Conservation (phyloP, 2,888 invertebrate genomes). For the Eilema sororculum region DNA sequence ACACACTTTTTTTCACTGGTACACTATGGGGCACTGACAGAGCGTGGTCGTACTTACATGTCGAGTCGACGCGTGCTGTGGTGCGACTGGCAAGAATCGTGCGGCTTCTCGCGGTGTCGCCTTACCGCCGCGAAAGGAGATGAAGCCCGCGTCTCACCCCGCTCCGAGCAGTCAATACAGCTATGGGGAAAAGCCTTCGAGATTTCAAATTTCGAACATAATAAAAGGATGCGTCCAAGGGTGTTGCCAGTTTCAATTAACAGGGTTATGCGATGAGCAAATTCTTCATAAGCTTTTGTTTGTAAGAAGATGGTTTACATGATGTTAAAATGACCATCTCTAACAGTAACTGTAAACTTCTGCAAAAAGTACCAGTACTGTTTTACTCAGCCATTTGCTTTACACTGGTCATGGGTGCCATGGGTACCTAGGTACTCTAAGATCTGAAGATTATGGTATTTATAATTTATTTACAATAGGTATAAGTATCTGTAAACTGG, state of each 20-base stretch:
- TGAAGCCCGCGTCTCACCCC: conserved; percentile 70
- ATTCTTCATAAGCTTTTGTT: conserved; percentile 15
- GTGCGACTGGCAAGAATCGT: conserved; percentile 82
- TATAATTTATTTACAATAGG: too few species aligned
- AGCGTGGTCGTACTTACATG: conserved; percentile 82
- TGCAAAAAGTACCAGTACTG: background rate
- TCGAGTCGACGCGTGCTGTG: conserved; percentile 87
- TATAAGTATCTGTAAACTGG: too few species aligned
- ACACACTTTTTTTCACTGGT: conserved; percentile 70
- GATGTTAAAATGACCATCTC: background rate
- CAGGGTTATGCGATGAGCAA: conserved; percentile 33
- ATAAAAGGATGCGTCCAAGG: conserved; percentile 49
- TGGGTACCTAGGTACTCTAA: too few species aligned
- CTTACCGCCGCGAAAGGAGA: conserved; percentile 86
- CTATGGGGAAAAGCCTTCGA: conserved; percentile 62
- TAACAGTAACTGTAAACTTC: background rate
- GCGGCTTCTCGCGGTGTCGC: conserved; percentile 78
- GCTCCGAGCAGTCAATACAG: conserved; percentile 72
- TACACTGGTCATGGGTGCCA: too few species aligned
- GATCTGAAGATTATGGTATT: too few species aligned
- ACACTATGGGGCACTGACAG: conserved; percentile 74
- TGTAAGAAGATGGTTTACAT: background rate
- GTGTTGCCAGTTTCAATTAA: conserved; percentile 25
- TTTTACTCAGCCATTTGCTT: too few species aligned
- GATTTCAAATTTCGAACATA: conserved; percentile 39